Percentiles rank a stretch among this genome's conserved stretches.
These are phyloP conservation scores for Spisula subtruncata DNA, from an alignment of 2,888 invertebrate species.

Conservation along the genomic window DNA sequence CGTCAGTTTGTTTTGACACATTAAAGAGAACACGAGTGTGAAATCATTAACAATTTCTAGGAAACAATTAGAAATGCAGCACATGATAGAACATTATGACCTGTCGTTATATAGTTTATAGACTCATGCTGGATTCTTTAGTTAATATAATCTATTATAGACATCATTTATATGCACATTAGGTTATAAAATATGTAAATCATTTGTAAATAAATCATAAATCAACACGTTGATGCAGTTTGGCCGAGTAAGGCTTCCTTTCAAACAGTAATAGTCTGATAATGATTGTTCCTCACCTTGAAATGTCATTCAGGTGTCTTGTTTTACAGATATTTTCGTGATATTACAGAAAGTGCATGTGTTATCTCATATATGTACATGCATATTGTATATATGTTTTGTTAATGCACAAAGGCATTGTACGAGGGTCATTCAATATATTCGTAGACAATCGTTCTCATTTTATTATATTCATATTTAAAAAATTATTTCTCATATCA, in stretches of 20 bases:
- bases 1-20: no score
- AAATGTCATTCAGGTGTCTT: background rate
- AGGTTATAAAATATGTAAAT: slow-evolving; percentile 10
- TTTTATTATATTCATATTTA: no score
- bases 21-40: background rate
- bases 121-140: background rate
- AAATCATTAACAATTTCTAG: background rate
- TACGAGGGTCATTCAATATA: no score
- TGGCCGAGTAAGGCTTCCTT: background rate
- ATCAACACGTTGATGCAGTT: background rate
- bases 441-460: no score
- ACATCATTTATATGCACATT: background rate
- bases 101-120: background rate
- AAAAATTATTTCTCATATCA: no score
- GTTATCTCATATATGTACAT: no score
- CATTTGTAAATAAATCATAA: background rate
- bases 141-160: background rate
- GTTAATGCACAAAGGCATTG: no score
- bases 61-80: background rate
- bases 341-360: no score
- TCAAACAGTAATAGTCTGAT: background rate
- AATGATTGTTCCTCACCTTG: background rate
- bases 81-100: background rate
- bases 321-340: no score
- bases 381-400: no score